phyloP scores from a whole-genome alignment of 2,888 invertebrate species.

The Nomada flava region DNA sequence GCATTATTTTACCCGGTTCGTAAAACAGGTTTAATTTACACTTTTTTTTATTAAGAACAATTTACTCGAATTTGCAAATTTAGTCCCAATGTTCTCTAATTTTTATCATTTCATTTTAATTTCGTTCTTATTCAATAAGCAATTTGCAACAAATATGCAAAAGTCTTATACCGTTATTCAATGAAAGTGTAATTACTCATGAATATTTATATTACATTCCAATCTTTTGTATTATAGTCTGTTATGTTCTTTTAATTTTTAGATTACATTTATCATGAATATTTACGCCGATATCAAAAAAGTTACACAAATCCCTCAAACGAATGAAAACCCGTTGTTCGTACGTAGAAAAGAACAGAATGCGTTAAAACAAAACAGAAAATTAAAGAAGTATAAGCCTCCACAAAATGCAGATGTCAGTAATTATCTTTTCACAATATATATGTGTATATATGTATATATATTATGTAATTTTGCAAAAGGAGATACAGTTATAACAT shows the following conservation, averaged over 20 bases:
- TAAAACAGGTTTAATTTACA: background rate
- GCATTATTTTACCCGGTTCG: no score
- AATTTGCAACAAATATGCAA: background rate
- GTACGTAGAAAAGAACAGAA: background rate
- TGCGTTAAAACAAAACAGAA: background rate
- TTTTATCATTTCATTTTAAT: background rate
- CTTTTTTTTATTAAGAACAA: background rate
- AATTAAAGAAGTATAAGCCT: background rate
- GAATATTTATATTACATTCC: background rate
- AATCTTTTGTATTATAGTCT: background rate
- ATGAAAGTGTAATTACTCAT: background rate
- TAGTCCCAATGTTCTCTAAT: background rate
- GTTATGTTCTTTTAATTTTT: background rate
- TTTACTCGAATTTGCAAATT: background rate
- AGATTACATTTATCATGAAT: slow-evolving; percentile 34
- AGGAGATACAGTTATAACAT: background rate
- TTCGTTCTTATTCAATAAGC: background rate
- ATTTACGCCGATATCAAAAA: slow-evolving; percentile 39
- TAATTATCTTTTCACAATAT: background rate
- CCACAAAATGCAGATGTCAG: slow-evolving; percentile 41
- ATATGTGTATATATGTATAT: background rate
- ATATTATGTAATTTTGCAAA: background rate
- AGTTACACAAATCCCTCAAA: slow-evolving; percentile 36
- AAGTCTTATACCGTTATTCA: background rate
- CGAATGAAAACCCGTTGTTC: slow-evolving; percentile 28